phyloP scores from a whole-genome alignment of 2,113 vertebrate species.

The Otocyon megalotis region DNA sequence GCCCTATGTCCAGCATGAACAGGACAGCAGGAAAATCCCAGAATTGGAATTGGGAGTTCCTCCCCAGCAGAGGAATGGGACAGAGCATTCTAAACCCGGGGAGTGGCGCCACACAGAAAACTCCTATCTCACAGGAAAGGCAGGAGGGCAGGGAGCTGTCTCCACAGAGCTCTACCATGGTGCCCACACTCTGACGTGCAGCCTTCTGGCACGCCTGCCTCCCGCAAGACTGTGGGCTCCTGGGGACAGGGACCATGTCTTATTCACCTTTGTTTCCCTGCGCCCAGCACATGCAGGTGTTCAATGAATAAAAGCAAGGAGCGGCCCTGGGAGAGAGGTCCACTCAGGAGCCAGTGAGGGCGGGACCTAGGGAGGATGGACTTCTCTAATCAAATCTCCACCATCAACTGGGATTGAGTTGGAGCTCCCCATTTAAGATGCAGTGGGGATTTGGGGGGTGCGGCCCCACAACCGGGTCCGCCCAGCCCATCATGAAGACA shows the following conservation, averaged over 20 bases:
- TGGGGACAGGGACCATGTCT: neutral
- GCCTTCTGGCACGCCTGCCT: rapidly evolving
- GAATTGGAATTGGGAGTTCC: neutral
- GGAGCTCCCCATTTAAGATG: neutral
- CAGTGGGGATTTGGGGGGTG: too few relatives aligned
- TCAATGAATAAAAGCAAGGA: neutral
- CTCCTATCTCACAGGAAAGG: neutral
- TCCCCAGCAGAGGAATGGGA: neutral
- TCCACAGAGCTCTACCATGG: rapidly evolving
- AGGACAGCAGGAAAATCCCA: neutral
- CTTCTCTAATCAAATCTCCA: neutral
- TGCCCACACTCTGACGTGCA: rapidly evolving
- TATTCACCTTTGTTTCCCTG: neutral
- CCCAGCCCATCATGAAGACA: neutral
- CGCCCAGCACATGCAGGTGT: neutral
- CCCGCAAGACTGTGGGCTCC: neutral
- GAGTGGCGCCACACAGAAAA: neutral
- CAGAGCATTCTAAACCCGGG: neutral
- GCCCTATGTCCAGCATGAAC: neutral
- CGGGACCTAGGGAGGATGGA: neutral
- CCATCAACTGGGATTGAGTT: neutral
- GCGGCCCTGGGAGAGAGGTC: neutral
- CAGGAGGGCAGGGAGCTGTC: neutral
- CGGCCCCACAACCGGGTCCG: neutral
- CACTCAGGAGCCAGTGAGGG: neutral